Evolutionary conservation across 1,140 invertebrate species (phyloP), one percentile per base, ranked within the genome.

Genomic region (Hesperophylax magnus): DNA sequence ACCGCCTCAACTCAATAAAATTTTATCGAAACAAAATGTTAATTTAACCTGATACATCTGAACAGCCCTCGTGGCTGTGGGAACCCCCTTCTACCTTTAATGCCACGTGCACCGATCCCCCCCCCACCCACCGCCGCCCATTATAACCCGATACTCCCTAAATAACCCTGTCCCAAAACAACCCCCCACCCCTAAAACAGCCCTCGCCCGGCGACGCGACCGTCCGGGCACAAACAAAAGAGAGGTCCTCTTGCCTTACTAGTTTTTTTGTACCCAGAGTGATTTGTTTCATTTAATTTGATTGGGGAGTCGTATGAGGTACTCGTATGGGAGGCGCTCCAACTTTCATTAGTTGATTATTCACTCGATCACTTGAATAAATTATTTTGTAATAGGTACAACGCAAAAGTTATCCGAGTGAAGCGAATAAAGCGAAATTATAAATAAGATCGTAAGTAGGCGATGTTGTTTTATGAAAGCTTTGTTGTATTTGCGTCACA

Each of bases 191-290:
- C 31, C 63, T n/a, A 24, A 31, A 17, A 34, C 31, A 5, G 2
- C 34, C 63, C 31, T 3, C 14, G 15, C 27, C 22, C 15, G 24
- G 18, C 47, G 47, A 17, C 27, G 63, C 69, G 11, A 71, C 34
- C 67, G 34, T 71, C 39, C 15, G 31, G 18, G 65, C 27, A 18
- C 27, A 67, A 67, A 69, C 65, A 69, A 69, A 69, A 39, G 65
- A 69, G 65, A 69, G 60, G 20, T 47, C 34, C 34, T 69, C 31
- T 47, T 34, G 18, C 31, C 65, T 18, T 47, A 47, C 3, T 61
- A 69, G 4, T 34, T 7, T n/a, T 34, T 67, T 69, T 69, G 20
- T 69, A 6, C 6, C 18, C 39, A 11, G 17, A 34, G 34, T 39
- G 31, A n/a, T 67, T 67, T 67, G 22, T 22, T 67, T 39, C 9